A percentile compares a stretch with the other conserved stretches of the same genome.
Conservation (phyloP, 2,888 invertebrate genomes). For the Celastrina argiolus region DNA sequence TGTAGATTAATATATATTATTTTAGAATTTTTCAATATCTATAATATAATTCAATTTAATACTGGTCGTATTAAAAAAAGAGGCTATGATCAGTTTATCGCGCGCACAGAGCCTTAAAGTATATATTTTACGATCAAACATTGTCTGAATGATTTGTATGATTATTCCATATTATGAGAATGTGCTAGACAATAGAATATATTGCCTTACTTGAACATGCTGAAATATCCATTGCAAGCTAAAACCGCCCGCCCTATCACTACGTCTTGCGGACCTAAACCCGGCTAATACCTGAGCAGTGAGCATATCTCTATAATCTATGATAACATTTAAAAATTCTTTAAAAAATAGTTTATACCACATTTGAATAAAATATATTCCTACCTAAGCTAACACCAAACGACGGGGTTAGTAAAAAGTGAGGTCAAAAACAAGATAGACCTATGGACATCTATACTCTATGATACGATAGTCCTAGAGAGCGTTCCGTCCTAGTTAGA, state of each 20-base stretch:
- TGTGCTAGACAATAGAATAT: conserved; percentile 1
- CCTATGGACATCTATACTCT: neutral
- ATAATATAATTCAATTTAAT: too few relatives aligned
- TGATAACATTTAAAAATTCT: conserved; percentile 46
- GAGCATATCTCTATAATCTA: conserved; percentile 28
- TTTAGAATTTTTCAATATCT: too few relatives aligned
- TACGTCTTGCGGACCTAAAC: neutral
- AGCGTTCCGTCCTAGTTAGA: neutral
- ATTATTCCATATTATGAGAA: neutral
- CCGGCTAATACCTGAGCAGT: neutral
- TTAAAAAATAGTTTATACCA: conserved; percentile 48
- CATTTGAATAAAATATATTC: conserved; percentile 31
- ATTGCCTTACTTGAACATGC: neutral
- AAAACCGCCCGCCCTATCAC: neutral
- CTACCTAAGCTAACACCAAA: conserved; percentile 32
- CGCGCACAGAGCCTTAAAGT: too few relatives aligned
- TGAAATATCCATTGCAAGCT: conserved; percentile 7
- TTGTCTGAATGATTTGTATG: neutral
- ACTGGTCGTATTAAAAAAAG: too few relatives aligned
- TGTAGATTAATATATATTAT: too few relatives aligned
- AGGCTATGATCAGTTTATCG: too few relatives aligned
- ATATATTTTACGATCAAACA: neutral
- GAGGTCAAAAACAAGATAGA: conserved; percentile 9
- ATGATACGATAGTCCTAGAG: neutral
- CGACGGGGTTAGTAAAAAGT: conserved; percentile 24